Base-by-base conservation (phyloP, 2,797 vertebrate species). In the Malurus splendens region DNA sequence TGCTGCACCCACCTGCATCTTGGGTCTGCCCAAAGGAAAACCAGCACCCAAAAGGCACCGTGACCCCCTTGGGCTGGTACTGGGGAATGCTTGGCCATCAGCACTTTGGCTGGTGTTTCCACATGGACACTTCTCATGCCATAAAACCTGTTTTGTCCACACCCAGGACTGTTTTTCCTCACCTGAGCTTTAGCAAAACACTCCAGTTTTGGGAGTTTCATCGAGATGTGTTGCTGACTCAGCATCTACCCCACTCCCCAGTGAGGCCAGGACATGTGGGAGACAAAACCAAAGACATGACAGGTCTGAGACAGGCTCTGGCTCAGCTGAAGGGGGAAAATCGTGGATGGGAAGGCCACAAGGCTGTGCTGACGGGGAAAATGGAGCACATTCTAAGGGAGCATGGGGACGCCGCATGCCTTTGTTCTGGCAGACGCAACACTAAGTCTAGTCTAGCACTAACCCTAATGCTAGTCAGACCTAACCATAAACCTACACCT, bases 391-490 rank as follows among this genome's bases (percentile, higher is more conserved):
- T 18, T 20, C 36, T 9, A 6, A 39, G 24, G 3, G 2, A 57
- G 33, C 30, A 52, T 23, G 25, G 14, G 8, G 30, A 27, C 7
- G 10, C 33, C 5, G 15, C 32, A 12, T 7, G 18, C 67, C 52
- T 80, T 60, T 42, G 30, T 47, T 27, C n/a, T 17, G 28, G 57
- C 22, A 70, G 4, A 59, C 9, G 19, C 15, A n/a, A 13, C 6
- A 38, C 19, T 8, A 38, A 18, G 19, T 11, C 36, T 44, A 39
- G 44, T 17, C 27, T 18, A 55, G n/a, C 44, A 50, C 24, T 39
- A 44, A 56, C 17, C 10, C 8, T 12, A 54, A 9, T 0, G 0
- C 19, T 14, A 51, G 10, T 23, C 32, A 64, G 44, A 20, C 28
- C 19, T 38, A 59, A 30, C 5, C 65, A 42, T 45, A 30, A 54